phyloP scores from a whole-genome alignment of 2,888 invertebrate genomes.

The Gastrophysa polygoni region DNA sequence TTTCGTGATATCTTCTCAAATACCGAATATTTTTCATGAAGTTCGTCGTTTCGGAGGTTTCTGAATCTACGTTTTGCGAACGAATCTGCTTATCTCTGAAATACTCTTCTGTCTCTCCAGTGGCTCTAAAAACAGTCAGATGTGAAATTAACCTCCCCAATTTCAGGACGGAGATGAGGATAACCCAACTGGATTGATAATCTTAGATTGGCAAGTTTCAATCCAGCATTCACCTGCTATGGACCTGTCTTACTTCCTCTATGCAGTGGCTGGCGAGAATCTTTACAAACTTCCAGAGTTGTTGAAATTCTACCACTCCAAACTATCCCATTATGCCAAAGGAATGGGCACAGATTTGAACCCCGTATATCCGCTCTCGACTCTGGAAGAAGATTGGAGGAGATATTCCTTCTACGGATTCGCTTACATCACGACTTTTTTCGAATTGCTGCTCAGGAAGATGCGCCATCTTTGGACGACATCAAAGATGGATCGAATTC shows the following conservation, averaged over 20 bases:
- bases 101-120: too few relatives aligned
- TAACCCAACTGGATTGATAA: conserved; percentile 6
- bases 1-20: too few relatives aligned
- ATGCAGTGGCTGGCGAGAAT: conserved; percentile 4
- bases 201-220: conserved; percentile 23
- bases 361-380: conserved; percentile 2
- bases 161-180: conserved; percentile 10
- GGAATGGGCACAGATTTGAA: conserved; percentile 13
- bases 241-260: conserved; percentile 17
- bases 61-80: too few relatives aligned
- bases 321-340: background rate
- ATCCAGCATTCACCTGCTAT: conserved; percentile 13
- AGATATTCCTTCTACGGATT: conserved; percentile 23
- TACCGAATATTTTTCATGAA: too few relatives aligned
- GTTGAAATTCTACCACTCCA: conserved; percentile 14
- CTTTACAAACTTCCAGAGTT: conserved; percentile 1
- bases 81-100: too few relatives aligned
- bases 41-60: too few relatives aligned
- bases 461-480: conserved; percentile 9
- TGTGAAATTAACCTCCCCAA: background rate
- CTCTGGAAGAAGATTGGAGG: conserved; percentile 15
- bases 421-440: background rate
- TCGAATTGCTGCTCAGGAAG: conserved; percentile 4
- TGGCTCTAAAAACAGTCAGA: background rate
- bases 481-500: background rate